These are phyloP conservation scores for Diabrotica virgifera DNA, from an alignment of 1,140 invertebrate genomes.

Conservation along the genomic window DNA sequence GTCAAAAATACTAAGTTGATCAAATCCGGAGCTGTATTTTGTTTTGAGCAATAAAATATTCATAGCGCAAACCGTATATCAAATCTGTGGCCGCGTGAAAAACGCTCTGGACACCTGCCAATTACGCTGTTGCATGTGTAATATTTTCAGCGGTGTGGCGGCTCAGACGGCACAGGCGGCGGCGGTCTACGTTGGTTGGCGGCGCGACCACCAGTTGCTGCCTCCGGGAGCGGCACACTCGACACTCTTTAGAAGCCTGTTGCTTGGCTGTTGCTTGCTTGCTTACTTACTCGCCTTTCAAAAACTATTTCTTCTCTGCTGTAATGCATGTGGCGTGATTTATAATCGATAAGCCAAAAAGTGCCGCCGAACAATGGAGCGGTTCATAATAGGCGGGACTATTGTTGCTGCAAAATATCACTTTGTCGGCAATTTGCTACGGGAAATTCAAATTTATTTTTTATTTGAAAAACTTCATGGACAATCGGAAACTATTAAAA, in stretches of 20 bases:
- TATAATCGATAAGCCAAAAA: not conserved
- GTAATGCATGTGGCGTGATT: not conserved
- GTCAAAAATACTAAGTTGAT: not conserved
- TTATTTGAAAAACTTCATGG: no score
- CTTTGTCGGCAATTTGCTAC: no score
- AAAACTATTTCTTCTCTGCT: not conserved
- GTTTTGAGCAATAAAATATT: not conserved
- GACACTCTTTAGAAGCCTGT: not conserved
- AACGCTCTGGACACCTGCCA: constrained; percentile 44
- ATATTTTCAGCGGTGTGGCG: constrained; percentile 34
- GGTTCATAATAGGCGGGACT: no score
- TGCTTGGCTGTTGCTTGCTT: constrained; percentile 3
- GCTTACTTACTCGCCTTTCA: not conserved
- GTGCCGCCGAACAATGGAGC: no score
- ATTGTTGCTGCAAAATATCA: no score
- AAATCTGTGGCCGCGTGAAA: constrained; percentile 6
- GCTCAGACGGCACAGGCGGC: not conserved
- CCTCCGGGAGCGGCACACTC: constrained; percentile 5
- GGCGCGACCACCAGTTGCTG: constrained; percentile 1
- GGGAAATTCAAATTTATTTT: no score
- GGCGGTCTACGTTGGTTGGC: not conserved
- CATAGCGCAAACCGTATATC: constrained; percentile 1
- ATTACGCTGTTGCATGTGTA: constrained; percentile 46
- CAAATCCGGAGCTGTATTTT: constrained; percentile 1
- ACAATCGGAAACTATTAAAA: no score